These are phyloP conservation scores for Enteromius paludinosus DNA, from an alignment of 2,797 vertebrate species.

Conservation along the genomic window DNA sequence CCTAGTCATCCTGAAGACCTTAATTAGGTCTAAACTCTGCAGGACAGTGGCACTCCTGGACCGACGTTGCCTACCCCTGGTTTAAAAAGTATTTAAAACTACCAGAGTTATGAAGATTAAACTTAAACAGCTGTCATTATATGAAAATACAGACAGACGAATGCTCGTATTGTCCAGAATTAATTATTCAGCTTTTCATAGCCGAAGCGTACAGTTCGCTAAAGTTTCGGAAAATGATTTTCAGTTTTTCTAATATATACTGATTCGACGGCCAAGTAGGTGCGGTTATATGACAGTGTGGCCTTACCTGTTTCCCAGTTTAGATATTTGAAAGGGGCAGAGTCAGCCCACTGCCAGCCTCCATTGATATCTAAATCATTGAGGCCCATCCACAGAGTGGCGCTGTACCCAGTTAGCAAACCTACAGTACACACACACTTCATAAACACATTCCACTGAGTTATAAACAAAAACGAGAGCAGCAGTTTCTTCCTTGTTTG, in stretches of 20 bases:
- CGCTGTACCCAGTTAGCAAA: slow-evolving; percentile 90
- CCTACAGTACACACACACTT: slow-evolving; percentile 69
- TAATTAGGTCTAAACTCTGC: no score
- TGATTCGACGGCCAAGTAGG: no score
- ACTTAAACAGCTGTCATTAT: neutral
- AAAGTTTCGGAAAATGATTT: neutral
- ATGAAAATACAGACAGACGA: neutral
- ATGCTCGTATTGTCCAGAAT: neutral
- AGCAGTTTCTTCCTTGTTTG: neutral
- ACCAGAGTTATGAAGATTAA: neutral
- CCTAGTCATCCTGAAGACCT: no score
- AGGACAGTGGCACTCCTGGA: no score
- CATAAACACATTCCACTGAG: slow-evolving; percentile 7
- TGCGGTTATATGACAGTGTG: slow-evolving; percentile 2
- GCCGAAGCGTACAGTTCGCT: neutral
- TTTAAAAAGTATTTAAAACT: neutral
- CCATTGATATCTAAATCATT: slow-evolving; percentile 94
- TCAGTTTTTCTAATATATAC: neutral
- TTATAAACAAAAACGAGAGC: slow-evolving; percentile 10
- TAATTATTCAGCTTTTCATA: neutral
- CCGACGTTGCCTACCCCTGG: no score
- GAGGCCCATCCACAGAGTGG: slow-evolving; percentile 94
- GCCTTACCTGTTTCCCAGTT: slow-evolving; percentile 95
- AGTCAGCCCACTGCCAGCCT: slow-evolving; percentile 98
- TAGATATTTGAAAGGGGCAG: slow-evolving; percentile 94